Conservation (phyloP, 2,113 vertebrate genomes). For the Scomber scombrus region DNA sequence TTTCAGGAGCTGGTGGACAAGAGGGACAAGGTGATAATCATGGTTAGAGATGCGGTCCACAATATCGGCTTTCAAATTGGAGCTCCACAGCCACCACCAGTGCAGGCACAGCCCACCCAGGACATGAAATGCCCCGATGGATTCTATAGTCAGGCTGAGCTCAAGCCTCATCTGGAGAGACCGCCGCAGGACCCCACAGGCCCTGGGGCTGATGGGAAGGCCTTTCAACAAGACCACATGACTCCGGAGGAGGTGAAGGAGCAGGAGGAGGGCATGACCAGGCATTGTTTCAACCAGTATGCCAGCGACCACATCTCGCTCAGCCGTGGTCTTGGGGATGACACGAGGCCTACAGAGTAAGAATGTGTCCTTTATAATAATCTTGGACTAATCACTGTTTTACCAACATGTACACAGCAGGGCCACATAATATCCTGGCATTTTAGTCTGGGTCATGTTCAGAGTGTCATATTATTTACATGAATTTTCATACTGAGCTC, state of each 20-base stretch:
- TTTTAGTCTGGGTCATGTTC: background rate
- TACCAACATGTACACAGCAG: conserved; percentile 13
- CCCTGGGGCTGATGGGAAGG: conserved; percentile 87
- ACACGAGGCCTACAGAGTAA: conserved; percentile 95
- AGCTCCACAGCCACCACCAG: conserved; percentile 81
- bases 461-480: conserved; percentile 45
- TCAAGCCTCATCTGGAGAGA: conserved; percentile 89
- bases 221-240: conserved; percentile 87
- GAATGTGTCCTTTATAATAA: conserved; percentile 54
- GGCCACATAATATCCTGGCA: conserved; percentile 20
- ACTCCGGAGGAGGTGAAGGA: conserved; percentile 88
- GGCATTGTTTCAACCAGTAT: conserved; percentile 97
- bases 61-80: conserved; percentile 93
- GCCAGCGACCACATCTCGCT: conserved; percentile 96
- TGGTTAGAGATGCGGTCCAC: conserved; percentile 91
- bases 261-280: conserved; percentile 91
- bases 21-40: conserved; percentile 88
- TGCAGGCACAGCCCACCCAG: conserved; percentile 54
- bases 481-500: conserved; percentile 2
- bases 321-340: conserved; percentile 92
- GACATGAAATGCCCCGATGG: conserved; percentile 85
- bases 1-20: conserved; percentile 88
- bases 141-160: conserved; percentile 88
- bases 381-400: conserved; percentile 29
- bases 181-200: conserved; percentile 87